Conservation (phyloP, 2,797 vertebrate genomes). For the Lacerta viridis region DNA sequence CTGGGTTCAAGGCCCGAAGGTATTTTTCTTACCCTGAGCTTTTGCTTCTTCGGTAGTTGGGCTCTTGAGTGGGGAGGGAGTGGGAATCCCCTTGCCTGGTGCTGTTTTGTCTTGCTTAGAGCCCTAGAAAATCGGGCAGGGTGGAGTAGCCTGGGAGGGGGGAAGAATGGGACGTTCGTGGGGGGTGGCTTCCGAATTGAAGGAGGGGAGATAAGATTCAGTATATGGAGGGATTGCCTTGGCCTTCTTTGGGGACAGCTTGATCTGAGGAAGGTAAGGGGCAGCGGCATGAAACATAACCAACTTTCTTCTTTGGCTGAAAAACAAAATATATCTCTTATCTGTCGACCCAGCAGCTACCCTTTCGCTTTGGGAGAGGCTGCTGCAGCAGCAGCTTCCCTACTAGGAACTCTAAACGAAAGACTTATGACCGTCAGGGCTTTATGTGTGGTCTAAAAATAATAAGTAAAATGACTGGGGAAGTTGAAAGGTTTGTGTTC, state of each 20-base stretch:
- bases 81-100: background rate
- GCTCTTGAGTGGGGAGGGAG: background rate
- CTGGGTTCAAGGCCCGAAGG: background rate
- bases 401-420: background rate
- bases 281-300: background rate
- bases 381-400: no score
- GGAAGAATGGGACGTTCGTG: no score
- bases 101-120: background rate
- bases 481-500: no score
- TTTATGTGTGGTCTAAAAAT: no score
- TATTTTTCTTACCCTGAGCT: no score
- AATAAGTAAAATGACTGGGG: no score
- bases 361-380: background rate
- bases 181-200: background rate
- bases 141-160: background rate
- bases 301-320: no score
- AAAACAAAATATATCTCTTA: background rate
- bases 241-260: background rate
- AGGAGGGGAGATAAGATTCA: no score
- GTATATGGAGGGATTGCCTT: no score
- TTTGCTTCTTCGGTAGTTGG: background rate
- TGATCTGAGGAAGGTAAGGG: background rate
- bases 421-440: no score
- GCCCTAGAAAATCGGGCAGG: background rate
- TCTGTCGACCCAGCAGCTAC: background rate